These are phyloP conservation scores for Formica exsecta DNA, from an alignment of 1,140 invertebrate species.

Conservation along the genomic window DNA sequence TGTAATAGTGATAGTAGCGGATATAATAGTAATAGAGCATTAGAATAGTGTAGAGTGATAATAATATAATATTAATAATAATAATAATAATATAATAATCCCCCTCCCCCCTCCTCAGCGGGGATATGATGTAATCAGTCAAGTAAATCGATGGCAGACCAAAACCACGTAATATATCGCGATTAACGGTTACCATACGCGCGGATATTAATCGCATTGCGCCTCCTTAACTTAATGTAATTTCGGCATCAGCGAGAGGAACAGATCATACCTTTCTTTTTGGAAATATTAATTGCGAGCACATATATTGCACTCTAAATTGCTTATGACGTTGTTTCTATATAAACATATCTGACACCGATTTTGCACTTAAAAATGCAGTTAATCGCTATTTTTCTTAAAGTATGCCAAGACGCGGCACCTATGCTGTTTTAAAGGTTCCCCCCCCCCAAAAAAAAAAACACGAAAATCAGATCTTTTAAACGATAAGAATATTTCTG, in stretches of 20 bases:
- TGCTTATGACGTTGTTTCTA: not conserved
- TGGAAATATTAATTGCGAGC: slow-evolving; percentile 9
- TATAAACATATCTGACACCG: slow-evolving; percentile 1
- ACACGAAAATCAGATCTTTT: slow-evolving; percentile 35
- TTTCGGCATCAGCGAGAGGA: not conserved
- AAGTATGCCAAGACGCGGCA: slow-evolving; percentile 2
- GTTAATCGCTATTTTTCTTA: not conserved
- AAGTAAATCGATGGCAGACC: slow-evolving; percentile 60
- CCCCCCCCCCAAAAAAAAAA: not conserved
- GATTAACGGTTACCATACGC: slow-evolving; percentile 39
- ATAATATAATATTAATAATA: slow-evolving; percentile 37
- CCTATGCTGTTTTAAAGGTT: not conserved
- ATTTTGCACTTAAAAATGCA: slow-evolving; percentile 4
- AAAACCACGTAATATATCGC: slow-evolving; percentile 45
- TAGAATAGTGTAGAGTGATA: slow-evolving; percentile 9
- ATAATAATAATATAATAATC: slow-evolving; percentile 48
- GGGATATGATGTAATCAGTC: slow-evolving; percentile 63
- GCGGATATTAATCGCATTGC: not conserved
- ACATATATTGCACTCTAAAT: not conserved
- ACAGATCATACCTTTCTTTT: slow-evolving; percentile 15
- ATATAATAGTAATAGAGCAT: not conserved
- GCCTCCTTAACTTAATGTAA: slow-evolving; percentile 16
- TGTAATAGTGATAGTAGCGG: slow-evolving; percentile 42
- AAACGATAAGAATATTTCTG: slow-evolving; percentile 17
- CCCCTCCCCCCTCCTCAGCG: not conserved